Evolutionary conservation across 2,888 invertebrate species (phyloP), one percentile per base, ranked within the genome.

Genomic region (Ametastegia equiseti): DNA sequence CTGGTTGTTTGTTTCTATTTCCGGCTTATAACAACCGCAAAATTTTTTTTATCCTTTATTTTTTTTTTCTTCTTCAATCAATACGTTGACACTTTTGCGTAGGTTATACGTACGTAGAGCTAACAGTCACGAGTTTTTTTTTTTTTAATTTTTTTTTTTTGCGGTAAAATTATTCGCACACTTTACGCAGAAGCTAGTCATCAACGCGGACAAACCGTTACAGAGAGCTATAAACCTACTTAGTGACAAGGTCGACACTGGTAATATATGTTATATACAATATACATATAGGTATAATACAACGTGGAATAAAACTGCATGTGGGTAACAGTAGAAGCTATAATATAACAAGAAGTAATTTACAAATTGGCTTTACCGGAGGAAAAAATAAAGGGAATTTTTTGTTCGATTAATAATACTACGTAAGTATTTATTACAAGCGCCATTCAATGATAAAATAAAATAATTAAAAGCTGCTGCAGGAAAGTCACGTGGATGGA

Each of bases 231-330:
- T 63, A 63, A 63, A 63, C 63, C 63, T 63, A 63, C 63, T 63
- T 63, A 15, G 15, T 33, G 63, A n/a, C 63, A 33, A 63, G 63
- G 63, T 63, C 63, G 63, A 63, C 23, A 63, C 1, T 63, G 63
- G 33, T 33, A 63, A 63, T 63, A 63, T 33, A 30, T 33, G 63
- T 23, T 1, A 11, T 2, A 23, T 11, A 23, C 3, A 33, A 23
- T 19, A 63, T 13, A 33, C n/a, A n/a, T n/a, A n/a, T n/a, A n/a
- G n/a, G n/a, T n/a, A n/a, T n/a, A n/a, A n/a, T n/a, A n/a, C n/a
- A n/a, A n/a, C n/a, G n/a, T n/a, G n/a, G n/a, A 33, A 33, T 15
- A 33, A 63, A 15, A 15, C 27, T 33, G 15, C 33, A 15, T 33
- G 27, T 33, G 30, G 30, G 13, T n/a, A 33, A 63, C 15, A 30